phyloP scores from a whole-genome alignment of 2,888 invertebrate genomes.

The Eupeodes luniger region DNA sequence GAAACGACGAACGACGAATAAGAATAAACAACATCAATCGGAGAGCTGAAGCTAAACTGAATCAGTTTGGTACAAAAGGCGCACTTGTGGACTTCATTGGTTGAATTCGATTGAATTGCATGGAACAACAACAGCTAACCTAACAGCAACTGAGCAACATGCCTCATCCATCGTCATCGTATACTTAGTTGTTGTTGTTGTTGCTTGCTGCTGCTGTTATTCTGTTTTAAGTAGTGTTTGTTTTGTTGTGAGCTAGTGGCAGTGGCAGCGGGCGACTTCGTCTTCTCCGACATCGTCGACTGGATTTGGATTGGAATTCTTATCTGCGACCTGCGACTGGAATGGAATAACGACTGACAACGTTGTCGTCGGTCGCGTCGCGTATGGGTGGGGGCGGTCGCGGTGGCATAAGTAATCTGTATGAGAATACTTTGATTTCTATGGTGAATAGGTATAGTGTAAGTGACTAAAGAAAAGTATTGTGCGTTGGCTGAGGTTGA shows the following conservation, averaged over 20 bases:
- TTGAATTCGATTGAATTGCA: conserved; percentile 75
- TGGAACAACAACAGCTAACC: conserved; percentile 66
- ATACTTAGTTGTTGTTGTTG: conserved; percentile 26
- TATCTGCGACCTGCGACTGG: conserved; percentile 29
- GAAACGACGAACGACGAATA: conserved; percentile 13
- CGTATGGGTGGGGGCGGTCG: neutral
- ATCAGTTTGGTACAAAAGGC: conserved; percentile 68
- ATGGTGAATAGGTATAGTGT: conserved; percentile 38
- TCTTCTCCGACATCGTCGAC: neutral
- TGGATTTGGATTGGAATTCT: conserved; percentile 36
- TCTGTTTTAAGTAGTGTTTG: neutral
- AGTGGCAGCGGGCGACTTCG: conserved; percentile 3
- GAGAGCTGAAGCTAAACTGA: conserved; percentile 73
- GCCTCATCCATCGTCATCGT: conserved; percentile 21
- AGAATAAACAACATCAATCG: conserved; percentile 68
- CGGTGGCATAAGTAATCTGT: neutral
- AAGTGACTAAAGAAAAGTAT: neutral
- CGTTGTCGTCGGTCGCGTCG: neutral
- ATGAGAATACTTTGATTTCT: neutral
- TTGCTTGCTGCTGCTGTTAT: neutral
- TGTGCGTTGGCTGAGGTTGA: conserved; percentile 42
- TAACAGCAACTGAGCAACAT: conserved; percentile 21
- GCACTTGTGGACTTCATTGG: conserved; percentile 74
- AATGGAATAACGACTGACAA: conserved; percentile 20
- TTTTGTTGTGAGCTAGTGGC: too few species aligned